Percentiles rank a stretch among this genome's conserved stretches.
These are phyloP conservation scores for Amphiura filiformis DNA, from an alignment of 35 echinoderm and acorn worm genomes.

Conservation along the genomic window DNA sequence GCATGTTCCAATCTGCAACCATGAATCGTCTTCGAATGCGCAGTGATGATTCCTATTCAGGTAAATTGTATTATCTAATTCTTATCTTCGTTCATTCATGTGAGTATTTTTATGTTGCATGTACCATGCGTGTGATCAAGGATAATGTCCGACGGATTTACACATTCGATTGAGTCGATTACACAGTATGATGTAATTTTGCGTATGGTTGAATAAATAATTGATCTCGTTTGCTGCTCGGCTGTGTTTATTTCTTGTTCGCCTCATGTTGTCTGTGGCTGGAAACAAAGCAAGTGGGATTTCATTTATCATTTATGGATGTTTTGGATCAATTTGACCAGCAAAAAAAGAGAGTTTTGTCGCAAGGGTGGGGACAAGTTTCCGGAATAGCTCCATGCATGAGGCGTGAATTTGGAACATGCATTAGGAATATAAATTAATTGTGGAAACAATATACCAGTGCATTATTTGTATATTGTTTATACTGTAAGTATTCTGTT, in stretches of 20 bases:
- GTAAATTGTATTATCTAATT: neutral
- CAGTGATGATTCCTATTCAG: neutral
- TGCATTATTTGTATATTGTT: no score
- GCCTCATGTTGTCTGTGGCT: no score
- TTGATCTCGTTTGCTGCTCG: neutral
- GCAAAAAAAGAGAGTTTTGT: neutral
- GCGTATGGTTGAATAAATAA: neutral
- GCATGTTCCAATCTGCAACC: no score
- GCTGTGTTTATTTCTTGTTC: neutral
- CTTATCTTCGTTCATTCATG: neutral
- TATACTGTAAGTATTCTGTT: no score
- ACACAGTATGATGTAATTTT: constrained; percentile 4
- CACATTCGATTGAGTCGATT: neutral
- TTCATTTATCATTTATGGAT: neutral
- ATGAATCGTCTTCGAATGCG: neutral
- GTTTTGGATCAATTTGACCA: neutral
- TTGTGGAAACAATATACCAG: no score
- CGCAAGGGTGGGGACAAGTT: neutral
- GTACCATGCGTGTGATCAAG: neutral
- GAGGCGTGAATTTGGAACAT: neutral
- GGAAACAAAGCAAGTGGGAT: no score
- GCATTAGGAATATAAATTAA: no score
- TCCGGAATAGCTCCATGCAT: neutral
- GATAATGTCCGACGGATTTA: neutral
- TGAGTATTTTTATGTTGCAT: neutral